Base-by-base conservation (phyloP, 1,140 invertebrate genomes). In the Tetramorium simillimum region DNA sequence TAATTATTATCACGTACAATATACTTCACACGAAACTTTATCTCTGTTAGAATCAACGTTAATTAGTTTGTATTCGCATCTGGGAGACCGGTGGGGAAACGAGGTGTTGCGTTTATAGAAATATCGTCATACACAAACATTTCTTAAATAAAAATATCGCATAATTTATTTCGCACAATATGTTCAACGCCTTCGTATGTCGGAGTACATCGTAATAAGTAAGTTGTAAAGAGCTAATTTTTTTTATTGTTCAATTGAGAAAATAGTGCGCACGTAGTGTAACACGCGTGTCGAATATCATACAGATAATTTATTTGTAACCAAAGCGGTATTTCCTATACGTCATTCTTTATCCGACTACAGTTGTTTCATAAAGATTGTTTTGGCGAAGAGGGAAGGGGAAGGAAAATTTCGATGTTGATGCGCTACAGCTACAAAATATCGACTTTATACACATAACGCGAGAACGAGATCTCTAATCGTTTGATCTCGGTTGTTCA, bases 141-240 rank as follows among this genome's bases (percentile, higher is more conserved):
- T 37, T 21, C 63, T 86, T 91, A 91, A 89, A 86, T 46, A 81
- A 91, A 91, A 91, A 91, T 91, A 91, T 91, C 86, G 60, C 89
- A 91, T 77, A 91, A 46, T 91, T 91, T 91, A 91, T 91, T 91
- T 89, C 60, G 58, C 76, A 67, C n/a, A 67, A 43, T 67, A 91
- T 63, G 87, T 87, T 88, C 51, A 84, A 91, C 51, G 58, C 18
- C 16, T 33, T 33, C 33, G 33, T 33, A 1, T 67, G 10, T 69
- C 33, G 63, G 14, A 69, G 33, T 81, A 81, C 49, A 69, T 40
- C 21, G n/a, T 70, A 81, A 49, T 65, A 33, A 21, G 33, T 53
- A 72, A 58, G 14, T 60, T 33, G 24, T 49, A 84, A 69, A 49
- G 18, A 46, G 43, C 43, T 82, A 4, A 67, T 69, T 69, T 37